Percentiles rank a stretch among this genome's conserved stretches.
Conservation (phyloP, 2,888 invertebrate genomes). For the Spilarctia lutea region DNA sequence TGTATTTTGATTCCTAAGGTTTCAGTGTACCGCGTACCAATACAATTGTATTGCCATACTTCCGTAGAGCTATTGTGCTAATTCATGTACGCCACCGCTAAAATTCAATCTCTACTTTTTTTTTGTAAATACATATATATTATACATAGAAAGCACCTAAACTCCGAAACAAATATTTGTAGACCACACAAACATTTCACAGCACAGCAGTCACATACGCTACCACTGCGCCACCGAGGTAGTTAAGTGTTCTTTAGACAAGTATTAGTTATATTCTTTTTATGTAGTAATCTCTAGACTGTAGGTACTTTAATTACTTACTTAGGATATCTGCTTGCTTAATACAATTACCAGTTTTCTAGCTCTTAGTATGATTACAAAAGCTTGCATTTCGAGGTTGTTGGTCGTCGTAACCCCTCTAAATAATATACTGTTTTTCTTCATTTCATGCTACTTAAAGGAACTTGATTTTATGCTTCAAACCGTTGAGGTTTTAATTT, state of each 20-base stretch:
- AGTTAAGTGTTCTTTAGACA: neutral
- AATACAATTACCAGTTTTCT: conserved; percentile 54
- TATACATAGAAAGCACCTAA: too few species aligned
- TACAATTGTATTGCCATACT: too few species aligned
- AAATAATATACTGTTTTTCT: conserved; percentile 29
- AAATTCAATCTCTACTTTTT: too few species aligned
- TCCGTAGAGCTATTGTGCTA: too few species aligned
- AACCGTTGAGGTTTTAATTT: conserved; percentile 20
- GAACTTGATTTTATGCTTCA: conserved; percentile 33
- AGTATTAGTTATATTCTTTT: neutral
- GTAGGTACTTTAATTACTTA: conserved; percentile 44
- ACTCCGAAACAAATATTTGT: too few species aligned
- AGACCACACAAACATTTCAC: too few species aligned
- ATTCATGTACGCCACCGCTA: too few species aligned
- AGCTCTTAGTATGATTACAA: conserved; percentile 60
- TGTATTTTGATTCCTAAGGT: too few species aligned
- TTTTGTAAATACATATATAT: too few species aligned
- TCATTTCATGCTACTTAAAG: conserved; percentile 39
- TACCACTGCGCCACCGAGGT: too few species aligned
- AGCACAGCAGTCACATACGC: too few species aligned
- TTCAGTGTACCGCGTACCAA: too few species aligned
- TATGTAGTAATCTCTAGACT: conserved; percentile 19
- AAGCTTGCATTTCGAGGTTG: conserved; percentile 50
- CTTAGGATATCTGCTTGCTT: conserved; percentile 49
- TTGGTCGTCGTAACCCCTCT: conserved; percentile 40